phyloP scores from a whole-genome alignment of 2,113 vertebrate genomes.

The Trogon melanurus region DNA sequence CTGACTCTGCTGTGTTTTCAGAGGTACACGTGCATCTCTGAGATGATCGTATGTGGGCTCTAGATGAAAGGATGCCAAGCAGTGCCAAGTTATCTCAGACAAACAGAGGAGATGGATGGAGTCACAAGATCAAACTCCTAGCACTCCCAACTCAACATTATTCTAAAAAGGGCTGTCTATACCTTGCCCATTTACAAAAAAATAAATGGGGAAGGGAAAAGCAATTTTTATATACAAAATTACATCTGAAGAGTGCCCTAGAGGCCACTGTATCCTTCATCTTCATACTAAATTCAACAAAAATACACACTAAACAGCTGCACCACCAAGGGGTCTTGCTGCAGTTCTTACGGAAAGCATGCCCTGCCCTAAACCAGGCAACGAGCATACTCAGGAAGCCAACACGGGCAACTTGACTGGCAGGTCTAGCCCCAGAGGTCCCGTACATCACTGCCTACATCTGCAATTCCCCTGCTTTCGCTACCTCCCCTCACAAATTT shows the following conservation, averaged over 20 bases:
- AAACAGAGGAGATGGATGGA: background rate
- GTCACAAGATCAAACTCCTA: background rate
- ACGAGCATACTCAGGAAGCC: background rate
- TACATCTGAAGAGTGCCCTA: background rate
- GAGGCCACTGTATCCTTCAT: background rate
- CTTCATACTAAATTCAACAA: conserved; percentile 28
- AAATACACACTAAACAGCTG: background rate
- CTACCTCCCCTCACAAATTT: background rate
- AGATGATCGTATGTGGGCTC: rapidly evolving
- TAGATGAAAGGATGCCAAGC: background rate
- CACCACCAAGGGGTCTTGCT: background rate
- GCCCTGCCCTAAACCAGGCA: background rate
- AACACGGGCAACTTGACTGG: background rate
- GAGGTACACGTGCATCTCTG: rapidly evolving
- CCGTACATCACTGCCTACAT: background rate
- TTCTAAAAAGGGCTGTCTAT: background rate
- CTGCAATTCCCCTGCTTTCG: background rate
- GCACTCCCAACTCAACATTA: background rate
- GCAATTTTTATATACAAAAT: background rate
- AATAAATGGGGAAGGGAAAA: background rate
- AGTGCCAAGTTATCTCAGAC: background rate
- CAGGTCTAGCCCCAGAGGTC: background rate
- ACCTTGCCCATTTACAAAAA: background rate
- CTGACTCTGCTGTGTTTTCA: background rate
- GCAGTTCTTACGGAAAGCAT: background rate